A percentile compares a stretch with the other conserved stretches of the same genome.
phyloP scores from a whole-genome alignment of 2,888 invertebrate species.

The Drosophila atripex region DNA sequence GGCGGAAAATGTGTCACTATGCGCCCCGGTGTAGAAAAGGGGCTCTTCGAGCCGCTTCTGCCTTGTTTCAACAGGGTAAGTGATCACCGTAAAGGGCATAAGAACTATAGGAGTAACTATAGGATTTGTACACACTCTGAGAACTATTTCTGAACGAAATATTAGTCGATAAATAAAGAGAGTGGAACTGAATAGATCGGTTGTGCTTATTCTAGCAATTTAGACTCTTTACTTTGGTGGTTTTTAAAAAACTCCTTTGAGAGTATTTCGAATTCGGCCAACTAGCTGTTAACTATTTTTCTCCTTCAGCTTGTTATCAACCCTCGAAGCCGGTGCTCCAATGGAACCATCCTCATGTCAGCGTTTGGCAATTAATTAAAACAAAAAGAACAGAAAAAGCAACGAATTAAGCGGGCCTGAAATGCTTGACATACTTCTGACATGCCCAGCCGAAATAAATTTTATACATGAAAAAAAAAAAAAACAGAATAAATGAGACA shows the following conservation, averaged over 20 bases:
- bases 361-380: constrained; percentile 74
- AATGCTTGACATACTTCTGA: constrained; percentile 81
- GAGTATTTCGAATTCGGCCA: constrained; percentile 16
- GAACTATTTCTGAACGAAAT: too few relatives aligned
- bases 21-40: constrained; percentile 38
- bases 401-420: constrained; percentile 82
- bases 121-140: too few relatives aligned
- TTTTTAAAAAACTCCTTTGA: not conserved
- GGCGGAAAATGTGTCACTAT: constrained; percentile 75
- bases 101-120: not conserved
- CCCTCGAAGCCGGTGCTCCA: constrained; percentile 64
- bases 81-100: constrained; percentile 4
- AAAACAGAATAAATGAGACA: constrained; percentile 8
- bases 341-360: constrained; percentile 76
- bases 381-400: constrained; percentile 39
- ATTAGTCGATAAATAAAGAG: too few relatives aligned
- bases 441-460: constrained; percentile 53
- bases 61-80: constrained; percentile 21
- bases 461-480: constrained; percentile 3
- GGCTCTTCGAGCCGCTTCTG: constrained; percentile 21
- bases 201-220: too few relatives aligned
- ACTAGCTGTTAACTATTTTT: not conserved
- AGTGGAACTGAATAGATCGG: too few relatives aligned
- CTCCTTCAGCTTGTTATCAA: constrained; percentile 58
- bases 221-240: not conserved